phyloP scores from a whole-genome alignment of 2,888 invertebrate genomes.

The Volucella zonaria region DNA sequence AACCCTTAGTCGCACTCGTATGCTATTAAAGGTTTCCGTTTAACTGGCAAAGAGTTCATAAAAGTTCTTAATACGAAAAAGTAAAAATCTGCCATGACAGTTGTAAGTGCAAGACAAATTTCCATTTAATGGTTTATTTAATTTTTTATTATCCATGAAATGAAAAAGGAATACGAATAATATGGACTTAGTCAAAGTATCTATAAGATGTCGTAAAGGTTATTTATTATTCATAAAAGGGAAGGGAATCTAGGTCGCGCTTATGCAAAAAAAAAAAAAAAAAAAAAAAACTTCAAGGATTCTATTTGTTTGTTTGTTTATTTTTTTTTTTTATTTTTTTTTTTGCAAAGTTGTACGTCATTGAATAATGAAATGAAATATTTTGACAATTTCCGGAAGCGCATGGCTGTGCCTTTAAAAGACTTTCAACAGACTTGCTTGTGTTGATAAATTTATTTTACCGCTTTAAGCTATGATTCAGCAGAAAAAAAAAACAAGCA shows the following conservation, averaged over 20 bases:
- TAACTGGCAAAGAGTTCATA: too few species aligned
- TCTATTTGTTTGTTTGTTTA: slow-evolving; percentile 31
- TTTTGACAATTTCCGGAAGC: slow-evolving; percentile 2
- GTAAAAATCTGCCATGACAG: not conserved
- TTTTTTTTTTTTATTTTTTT: slow-evolving; percentile 30
- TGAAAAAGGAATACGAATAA: slow-evolving; percentile 5
- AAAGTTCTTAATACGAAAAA: too few species aligned
- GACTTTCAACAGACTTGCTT: not conserved
- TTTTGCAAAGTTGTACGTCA: slow-evolving; percentile 23
- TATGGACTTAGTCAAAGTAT: not conserved
- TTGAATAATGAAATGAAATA: slow-evolving; percentile 34
- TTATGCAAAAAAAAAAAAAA: slow-evolving; percentile 29
- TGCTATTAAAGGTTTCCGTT: too few species aligned
- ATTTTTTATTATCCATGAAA: slow-evolving; percentile 14
- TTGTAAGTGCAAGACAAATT: slow-evolving; percentile 10
- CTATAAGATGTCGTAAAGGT: slow-evolving; percentile 21
- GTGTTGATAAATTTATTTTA: not conserved
- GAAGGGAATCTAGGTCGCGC: slow-evolving; percentile 16
- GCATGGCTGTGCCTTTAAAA: not conserved
- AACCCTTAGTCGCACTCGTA: too few species aligned
- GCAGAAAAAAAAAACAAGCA: not conserved
- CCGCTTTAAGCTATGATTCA: not conserved
- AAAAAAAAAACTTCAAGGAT: slow-evolving; percentile 39
- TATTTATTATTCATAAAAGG: slow-evolving; percentile 53
- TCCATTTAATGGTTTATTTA: slow-evolving; percentile 40